Evolutionary conservation across 64 coral and sea anemone genomes (phyloP).

Genomic region (Anthopleura sola): DNA sequence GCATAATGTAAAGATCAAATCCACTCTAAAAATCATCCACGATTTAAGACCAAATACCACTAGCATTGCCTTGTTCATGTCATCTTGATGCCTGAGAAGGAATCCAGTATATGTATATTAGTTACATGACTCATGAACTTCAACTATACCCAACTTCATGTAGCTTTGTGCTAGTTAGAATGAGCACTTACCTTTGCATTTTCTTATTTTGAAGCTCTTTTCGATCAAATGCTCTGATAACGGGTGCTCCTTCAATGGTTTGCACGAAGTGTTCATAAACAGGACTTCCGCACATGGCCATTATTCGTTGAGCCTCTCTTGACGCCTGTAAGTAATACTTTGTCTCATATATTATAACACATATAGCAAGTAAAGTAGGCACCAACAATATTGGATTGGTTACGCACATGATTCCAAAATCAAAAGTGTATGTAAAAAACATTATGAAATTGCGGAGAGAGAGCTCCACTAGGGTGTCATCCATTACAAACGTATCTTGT

Average conservation of each 20-base stretch:
- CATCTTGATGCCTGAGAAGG: conserved; percentile 49
- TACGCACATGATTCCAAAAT: conserved; percentile 22
- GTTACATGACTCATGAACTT: no score
- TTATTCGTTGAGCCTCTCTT: conserved; percentile 41
- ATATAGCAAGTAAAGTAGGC: no score
- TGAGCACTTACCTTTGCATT: conserved; percentile 40
- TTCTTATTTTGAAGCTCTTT: conserved; percentile 30
- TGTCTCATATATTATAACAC: neutral
- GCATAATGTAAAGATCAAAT: conserved; percentile 26
- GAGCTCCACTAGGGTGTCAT: conserved; percentile 6
- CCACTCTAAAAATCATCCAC: conserved; percentile 45
- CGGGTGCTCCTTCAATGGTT: conserved; percentile 35
- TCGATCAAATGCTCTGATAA: conserved; percentile 50
- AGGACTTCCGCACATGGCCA: conserved; percentile 38
- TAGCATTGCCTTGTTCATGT: conserved; percentile 38
- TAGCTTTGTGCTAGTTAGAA: no score
- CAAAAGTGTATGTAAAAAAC: conserved; percentile 1
- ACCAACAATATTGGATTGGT: conserved; percentile 12
- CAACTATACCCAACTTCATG: no score
- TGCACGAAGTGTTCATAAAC: conserved; percentile 55
- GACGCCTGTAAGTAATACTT: conserved; percentile 44
- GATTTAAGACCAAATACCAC: conserved; percentile 21
- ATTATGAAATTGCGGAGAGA: neutral
- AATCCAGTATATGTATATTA: no score
- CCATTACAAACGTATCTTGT: conserved; percentile 47